phyloP scores from a whole-genome alignment of 2,113 vertebrate species.

The Chamaea fasciata region DNA sequence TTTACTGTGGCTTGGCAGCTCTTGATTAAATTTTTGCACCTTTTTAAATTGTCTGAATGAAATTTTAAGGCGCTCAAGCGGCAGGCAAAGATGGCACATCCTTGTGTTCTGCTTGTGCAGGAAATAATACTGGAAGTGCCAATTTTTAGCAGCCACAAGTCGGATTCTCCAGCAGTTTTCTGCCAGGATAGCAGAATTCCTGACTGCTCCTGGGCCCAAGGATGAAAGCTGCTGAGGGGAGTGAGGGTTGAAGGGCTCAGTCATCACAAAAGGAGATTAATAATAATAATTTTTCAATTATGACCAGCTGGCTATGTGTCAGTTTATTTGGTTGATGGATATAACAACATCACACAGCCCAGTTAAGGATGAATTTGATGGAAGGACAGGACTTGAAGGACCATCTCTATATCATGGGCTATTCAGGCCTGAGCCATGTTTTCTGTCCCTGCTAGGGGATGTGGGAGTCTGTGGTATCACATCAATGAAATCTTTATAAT shows the following conservation, averaged over 20 bases:
- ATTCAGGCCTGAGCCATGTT: not conserved
- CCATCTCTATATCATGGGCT: not conserved
- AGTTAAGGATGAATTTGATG: not conserved
- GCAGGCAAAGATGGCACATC: not conserved
- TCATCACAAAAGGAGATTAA: not conserved
- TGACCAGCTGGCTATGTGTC: not conserved
- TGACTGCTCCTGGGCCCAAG: not conserved
- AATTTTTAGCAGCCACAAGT: not conserved
- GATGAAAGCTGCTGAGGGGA: not conserved
- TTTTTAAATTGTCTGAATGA: slow-evolving; percentile 4
- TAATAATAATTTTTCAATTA: not conserved
- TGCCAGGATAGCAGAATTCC: not conserved
- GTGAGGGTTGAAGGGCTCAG: not conserved
- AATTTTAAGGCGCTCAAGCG: not conserved
- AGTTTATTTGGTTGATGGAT: not conserved
- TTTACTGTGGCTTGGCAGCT: slow-evolving; percentile 10
- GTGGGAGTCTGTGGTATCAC: not conserved
- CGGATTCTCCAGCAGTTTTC: not conserved
- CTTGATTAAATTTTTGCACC: slow-evolving; percentile 36
- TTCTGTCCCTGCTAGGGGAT: not conserved
- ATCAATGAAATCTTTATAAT: not conserved
- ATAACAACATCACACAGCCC: not conserved
- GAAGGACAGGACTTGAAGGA: not conserved
- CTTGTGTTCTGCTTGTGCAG: not conserved
- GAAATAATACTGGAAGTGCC: not conserved